Percentiles rank a stretch among this genome's conserved stretches.
Evolutionary conservation across 2,888 invertebrate species (phyloP).

Genomic region (Synanthedon vespiformis): DNA sequence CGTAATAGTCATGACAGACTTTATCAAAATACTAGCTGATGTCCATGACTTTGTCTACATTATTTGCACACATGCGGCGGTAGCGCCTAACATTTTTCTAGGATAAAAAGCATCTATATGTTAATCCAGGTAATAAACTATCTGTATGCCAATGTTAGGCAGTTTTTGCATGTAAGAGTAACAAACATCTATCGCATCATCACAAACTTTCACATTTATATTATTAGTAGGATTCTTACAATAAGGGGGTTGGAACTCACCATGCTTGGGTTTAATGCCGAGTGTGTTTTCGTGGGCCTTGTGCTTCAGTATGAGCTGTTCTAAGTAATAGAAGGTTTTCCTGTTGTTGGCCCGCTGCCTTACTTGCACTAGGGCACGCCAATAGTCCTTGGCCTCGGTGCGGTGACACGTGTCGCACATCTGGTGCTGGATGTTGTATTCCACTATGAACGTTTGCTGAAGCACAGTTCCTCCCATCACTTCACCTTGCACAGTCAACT

Average conservation of each 20-base stretch:
- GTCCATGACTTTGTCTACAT: too few species aligned
- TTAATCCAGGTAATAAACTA: too few species aligned
- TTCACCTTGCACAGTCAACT: constrained; percentile 95
- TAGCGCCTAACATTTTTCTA: too few species aligned
- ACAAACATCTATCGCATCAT: too few species aligned
- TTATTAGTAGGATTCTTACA: too few species aligned
- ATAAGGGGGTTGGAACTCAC: constrained; percentile 41
- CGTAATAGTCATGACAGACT: not conserved
- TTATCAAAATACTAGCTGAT: too few species aligned
- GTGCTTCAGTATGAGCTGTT: constrained; percentile 96
- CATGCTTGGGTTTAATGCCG: constrained; percentile 87
- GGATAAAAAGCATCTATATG: too few species aligned
- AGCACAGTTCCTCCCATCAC: constrained; percentile 90
- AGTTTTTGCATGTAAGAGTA: too few species aligned
- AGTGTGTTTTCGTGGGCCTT: constrained; percentile 90
- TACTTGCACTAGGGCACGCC: constrained; percentile 93
- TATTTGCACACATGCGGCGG: too few species aligned
- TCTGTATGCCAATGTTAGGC: too few species aligned
- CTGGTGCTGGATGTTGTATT: constrained; percentile 90
- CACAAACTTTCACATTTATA: too few species aligned
- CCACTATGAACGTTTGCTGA: constrained; percentile 96
- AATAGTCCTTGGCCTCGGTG: constrained; percentile 96
- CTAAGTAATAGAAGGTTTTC: constrained; percentile 97
- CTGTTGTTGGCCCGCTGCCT: constrained; percentile 91
- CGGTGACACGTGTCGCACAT: constrained; percentile 99